Percentiles rank a stretch among this genome's conserved stretches.
Evolutionary conservation across 1,140 invertebrate genomes (phyloP).

Genomic region (Plodia interpunctella): DNA sequence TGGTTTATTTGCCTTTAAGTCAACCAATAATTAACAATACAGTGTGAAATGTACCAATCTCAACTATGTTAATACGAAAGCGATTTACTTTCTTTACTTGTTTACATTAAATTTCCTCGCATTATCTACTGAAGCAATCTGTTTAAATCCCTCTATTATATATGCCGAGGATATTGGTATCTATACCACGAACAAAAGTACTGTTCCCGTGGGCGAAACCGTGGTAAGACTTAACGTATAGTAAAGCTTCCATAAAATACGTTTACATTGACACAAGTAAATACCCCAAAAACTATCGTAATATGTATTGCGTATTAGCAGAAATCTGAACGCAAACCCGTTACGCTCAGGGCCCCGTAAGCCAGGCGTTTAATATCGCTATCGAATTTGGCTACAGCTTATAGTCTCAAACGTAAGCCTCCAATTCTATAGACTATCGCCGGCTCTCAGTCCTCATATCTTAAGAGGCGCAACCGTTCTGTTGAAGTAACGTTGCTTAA

Average conservation of each 20-base stretch:
- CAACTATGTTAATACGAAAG: not conserved
- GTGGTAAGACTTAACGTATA: no score
- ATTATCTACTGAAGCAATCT: no score
- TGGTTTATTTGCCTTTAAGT: not conserved
- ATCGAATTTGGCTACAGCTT: constrained; percentile 17
- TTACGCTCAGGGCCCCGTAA: constrained; percentile 7
- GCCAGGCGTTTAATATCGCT: constrained; percentile 16
- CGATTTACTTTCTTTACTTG: no score
- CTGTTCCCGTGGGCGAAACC: no score
- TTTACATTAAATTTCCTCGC: no score
- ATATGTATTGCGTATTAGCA: not conserved
- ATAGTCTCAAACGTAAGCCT: constrained; percentile 12
- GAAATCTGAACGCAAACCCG: not conserved
- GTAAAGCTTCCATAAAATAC: no score
- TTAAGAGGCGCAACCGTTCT: not conserved
- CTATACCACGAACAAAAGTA: no score
- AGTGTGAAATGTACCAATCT: not conserved
- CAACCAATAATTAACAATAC: no score
- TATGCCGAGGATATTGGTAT: no score
- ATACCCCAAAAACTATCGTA: not conserved
- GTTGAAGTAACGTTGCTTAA: not conserved
- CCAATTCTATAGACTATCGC: constrained; percentile 12
- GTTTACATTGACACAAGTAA: no score
- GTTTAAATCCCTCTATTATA: no score
- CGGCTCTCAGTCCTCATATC: not conserved